Percentiles rank a stretch among this genome's conserved stretches.
These are phyloP conservation scores for Ophiodon elongatus DNA, from an alignment of 2,113 vertebrate species.

Conservation along the genomic window DNA sequence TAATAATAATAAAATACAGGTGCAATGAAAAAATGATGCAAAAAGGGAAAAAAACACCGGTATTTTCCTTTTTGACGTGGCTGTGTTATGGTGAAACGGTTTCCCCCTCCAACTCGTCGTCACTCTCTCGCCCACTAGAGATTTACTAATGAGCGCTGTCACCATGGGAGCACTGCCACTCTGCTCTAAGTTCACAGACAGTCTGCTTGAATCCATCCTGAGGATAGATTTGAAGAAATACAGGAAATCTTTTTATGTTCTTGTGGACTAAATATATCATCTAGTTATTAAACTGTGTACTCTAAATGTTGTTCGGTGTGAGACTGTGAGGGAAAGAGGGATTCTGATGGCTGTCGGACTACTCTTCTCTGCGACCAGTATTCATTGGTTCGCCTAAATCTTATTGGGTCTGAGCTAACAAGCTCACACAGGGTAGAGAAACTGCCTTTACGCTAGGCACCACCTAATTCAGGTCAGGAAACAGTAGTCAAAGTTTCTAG, in stretches of 20 bases:
- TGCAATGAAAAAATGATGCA: slow-evolving; percentile 38
- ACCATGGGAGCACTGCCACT: slow-evolving; percentile 74
- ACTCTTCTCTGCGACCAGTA: slow-evolving; percentile 74
- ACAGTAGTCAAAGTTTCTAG: slow-evolving; percentile 88
- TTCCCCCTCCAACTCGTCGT: slow-evolving; percentile 53
- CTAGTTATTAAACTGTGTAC: slow-evolving; percentile 59
- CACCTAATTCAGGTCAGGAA: slow-evolving; percentile 86
- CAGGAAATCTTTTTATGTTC: slow-evolving; percentile 49
- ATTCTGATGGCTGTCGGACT: slow-evolving; percentile 70
- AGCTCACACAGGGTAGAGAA: slow-evolving; percentile 78
- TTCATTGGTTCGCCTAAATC: slow-evolving; percentile 71
- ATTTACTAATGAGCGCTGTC: slow-evolving; percentile 73
- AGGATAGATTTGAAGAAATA: slow-evolving; percentile 68
- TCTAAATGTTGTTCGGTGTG: slow-evolving; percentile 67
- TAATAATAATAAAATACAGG: slow-evolving; percentile 25
- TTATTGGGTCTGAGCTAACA: slow-evolving; percentile 75
- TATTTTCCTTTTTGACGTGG: slow-evolving; percentile 64
- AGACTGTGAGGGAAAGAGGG: slow-evolving; percentile 67
- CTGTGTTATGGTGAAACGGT: slow-evolving; percentile 60
- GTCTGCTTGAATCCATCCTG: slow-evolving; percentile 69
- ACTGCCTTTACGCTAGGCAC: slow-evolving; percentile 80
- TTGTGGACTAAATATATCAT: slow-evolving; percentile 62
- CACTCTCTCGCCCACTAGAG: slow-evolving; percentile 55
- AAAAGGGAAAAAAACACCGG: slow-evolving; percentile 68
- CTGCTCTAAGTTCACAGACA: slow-evolving; percentile 74